These are phyloP conservation scores for Urophycis tenuis DNA, from an alignment of 2,797 vertebrate genomes.

Conservation along the genomic window DNA sequence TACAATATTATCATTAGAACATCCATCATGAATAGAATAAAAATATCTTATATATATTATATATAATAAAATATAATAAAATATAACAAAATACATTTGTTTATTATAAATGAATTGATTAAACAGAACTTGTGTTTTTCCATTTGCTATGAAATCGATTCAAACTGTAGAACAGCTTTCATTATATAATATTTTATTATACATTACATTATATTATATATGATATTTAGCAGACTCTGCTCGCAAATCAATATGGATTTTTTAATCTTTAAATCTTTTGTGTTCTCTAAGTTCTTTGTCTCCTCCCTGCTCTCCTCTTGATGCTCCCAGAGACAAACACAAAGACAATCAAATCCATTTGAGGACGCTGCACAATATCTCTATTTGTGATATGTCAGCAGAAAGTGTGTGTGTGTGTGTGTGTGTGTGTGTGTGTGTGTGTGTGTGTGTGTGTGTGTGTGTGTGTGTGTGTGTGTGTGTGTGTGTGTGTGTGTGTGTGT, in stretches of 20 bases:
- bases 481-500: constrained; percentile 20
- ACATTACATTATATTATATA: background rate
- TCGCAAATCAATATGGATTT: constrained; percentile 34
- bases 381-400: constrained; percentile 60
- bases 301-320: background rate
- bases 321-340: constrained; percentile 7
- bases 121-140: background rate
- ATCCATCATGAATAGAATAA: background rate
- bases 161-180: background rate
- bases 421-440: constrained; percentile 54
- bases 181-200: background rate
- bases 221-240: background rate
- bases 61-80: too few relatives aligned
- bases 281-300: constrained; percentile 20
- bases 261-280: constrained; percentile 38
- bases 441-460: constrained; percentile 54
- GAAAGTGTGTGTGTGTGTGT: constrained; percentile 13
- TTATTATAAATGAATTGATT: background rate
- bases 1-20: background rate
- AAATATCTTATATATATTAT: background rate
- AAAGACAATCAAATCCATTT: constrained; percentile 8
- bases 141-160: background rate
- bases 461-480: constrained; percentile 55
- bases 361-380: constrained; percentile 32
- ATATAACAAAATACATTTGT: too few relatives aligned